These are phyloP conservation scores for Vesta saturnalis DNA, from an alignment of 2,888 invertebrate species.

Conservation along the genomic window DNA sequence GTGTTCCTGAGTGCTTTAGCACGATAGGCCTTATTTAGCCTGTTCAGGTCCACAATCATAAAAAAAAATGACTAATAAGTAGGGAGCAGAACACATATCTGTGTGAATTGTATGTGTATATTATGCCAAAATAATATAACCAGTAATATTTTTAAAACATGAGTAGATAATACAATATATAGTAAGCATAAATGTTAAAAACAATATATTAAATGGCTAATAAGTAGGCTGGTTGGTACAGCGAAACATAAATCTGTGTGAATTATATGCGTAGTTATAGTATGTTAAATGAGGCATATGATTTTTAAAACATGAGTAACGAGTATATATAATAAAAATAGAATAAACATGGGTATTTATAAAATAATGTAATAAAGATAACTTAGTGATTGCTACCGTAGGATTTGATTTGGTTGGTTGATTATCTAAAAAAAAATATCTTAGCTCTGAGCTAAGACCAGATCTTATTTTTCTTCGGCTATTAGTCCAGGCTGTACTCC, in stretches of 20 bases:
- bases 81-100: neutral
- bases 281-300: neutral
- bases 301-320: neutral
- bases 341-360: no score
- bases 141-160: neutral
- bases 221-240: neutral
- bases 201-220: neutral
- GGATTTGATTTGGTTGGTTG: no score
- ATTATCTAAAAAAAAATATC: no score
- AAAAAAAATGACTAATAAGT: no score
- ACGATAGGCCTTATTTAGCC: no score
- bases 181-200: neutral
- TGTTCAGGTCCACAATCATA: no score
- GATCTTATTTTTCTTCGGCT: neutral
- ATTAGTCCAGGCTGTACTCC: neutral
- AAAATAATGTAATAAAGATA: no score
- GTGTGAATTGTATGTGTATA: neutral
- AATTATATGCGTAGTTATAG: neutral
- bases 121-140: neutral
- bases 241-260: neutral
- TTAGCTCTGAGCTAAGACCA: no score
- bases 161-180: neutral
- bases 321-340: neutral
- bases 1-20: no score
- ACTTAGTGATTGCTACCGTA: no score